Conservation (phyloP, 2,797 vertebrate genomes). For the Rhincodon typus region DNA sequence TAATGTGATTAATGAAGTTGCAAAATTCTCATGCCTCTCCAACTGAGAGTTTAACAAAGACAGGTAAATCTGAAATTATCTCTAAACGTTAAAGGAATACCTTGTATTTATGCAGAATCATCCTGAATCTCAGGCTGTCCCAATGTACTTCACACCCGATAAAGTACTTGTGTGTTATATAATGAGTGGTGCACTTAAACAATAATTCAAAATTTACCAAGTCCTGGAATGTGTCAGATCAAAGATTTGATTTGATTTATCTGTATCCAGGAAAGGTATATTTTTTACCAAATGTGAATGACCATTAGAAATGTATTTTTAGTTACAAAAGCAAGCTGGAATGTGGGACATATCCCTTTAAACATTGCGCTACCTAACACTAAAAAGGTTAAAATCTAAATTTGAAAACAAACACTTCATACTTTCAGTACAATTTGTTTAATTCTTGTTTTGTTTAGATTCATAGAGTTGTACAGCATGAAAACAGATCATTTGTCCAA, state of each 20-base stretch:
- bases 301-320: neutral
- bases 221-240: neutral
- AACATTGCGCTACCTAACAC: neutral
- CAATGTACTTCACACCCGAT: no score
- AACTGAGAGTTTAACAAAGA: no score
- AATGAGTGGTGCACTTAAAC: neutral
- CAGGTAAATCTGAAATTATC: no score
- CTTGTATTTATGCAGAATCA: no score
- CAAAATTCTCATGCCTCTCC: no score
- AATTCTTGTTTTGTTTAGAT: slow-evolving; percentile 27
- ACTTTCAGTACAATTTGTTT: slow-evolving; percentile 39
- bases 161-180: neutral
- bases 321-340: neutral
- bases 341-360: neutral
- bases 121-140: no score
- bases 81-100: no score
- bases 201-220: neutral
- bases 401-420: slow-evolving; percentile 20
- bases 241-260: neutral
- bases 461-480: no score
- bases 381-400: neutral
- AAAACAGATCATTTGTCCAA: no score
- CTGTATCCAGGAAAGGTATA: neutral
- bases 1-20: no score
- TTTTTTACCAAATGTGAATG: neutral